Conservation (phyloP, 2,113 vertebrate species). For the Sclerurus mexicanus region DNA sequence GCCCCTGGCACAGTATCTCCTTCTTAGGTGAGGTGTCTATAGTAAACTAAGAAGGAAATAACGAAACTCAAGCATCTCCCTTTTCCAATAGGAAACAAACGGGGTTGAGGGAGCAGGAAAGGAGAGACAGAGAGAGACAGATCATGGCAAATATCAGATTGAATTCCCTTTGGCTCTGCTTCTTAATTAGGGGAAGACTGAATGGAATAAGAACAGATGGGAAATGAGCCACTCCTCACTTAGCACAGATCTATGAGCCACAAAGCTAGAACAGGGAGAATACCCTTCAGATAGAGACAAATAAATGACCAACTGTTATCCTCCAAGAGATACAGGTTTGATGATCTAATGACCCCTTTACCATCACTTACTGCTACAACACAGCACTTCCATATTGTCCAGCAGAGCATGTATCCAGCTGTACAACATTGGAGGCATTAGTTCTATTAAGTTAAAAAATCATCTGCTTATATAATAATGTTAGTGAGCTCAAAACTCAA, state of each 20-base stretch:
- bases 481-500: not conserved
- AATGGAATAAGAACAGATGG: constrained; percentile 47
- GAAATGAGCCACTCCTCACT: constrained; percentile 6
- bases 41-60: not conserved
- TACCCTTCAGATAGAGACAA: not conserved
- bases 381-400: not conserved
- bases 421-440: fast-evolving
- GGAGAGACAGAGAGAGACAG: not conserved
- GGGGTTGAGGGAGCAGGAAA: not conserved
- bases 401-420: not conserved
- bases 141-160: not conserved
- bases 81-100: not conserved
- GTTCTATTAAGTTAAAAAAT: not conserved
- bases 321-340: not conserved
- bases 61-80: not conserved
- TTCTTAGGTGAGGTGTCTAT: not conserved
- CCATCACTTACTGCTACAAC: not conserved
- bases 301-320: not conserved
- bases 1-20: not conserved
- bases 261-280: not conserved
- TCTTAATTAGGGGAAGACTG: constrained; percentile 42
- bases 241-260: not conserved
- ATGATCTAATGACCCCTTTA: not conserved
- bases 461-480: not conserved
- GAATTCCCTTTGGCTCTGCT: constrained; percentile 19